phyloP scores from a whole-genome alignment of 1,140 invertebrate species.

The Drosophila nannoptera region DNA sequence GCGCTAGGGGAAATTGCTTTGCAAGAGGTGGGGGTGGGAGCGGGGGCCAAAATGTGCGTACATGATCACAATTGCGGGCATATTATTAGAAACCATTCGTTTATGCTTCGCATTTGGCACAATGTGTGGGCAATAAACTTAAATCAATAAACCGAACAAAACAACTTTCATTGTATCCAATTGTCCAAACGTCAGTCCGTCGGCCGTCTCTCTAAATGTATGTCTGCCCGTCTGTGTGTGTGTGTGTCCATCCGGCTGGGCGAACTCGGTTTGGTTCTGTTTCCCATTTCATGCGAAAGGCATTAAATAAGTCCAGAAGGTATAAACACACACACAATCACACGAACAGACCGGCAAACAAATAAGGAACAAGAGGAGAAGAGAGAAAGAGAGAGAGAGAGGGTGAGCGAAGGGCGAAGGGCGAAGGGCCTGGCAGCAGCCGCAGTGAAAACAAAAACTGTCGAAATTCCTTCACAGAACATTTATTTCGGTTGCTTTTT shows the following conservation, averaged over 20 bases:
- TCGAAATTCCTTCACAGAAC: constrained; percentile 78
- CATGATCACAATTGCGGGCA: constrained; percentile 29
- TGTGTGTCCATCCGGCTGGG: constrained; percentile 13
- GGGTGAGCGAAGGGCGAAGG: neutral
- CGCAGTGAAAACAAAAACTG: constrained; percentile 60
- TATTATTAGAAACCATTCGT: constrained; percentile 28
- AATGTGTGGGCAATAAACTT: constrained; percentile 58
- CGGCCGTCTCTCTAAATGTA: no score
- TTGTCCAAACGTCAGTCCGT: no score
- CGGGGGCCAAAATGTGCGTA: neutral
- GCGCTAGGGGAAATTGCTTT: no score
- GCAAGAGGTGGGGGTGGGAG: no score
- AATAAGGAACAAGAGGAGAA: constrained; percentile 62
- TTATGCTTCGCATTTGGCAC: constrained; percentile 26
- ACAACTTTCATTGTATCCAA: constrained; percentile 55
- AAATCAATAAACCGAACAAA: constrained; percentile 69
- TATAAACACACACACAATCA: constrained; percentile 62
- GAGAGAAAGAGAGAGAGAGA: constrained; percentile 37
- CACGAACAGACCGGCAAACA: constrained; percentile 56
- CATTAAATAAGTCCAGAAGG: constrained; percentile 75
- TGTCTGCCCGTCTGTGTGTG: constrained; percentile 24
- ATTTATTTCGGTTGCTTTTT: constrained; percentile 77
- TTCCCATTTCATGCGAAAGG: constrained; percentile 70
- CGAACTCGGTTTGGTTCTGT: constrained; percentile 50
- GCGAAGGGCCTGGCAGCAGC: constrained; percentile 7